phyloP scores from a whole-genome alignment of 2,113 vertebrate genomes.

The Machaerirhynchus nigripectus region DNA sequence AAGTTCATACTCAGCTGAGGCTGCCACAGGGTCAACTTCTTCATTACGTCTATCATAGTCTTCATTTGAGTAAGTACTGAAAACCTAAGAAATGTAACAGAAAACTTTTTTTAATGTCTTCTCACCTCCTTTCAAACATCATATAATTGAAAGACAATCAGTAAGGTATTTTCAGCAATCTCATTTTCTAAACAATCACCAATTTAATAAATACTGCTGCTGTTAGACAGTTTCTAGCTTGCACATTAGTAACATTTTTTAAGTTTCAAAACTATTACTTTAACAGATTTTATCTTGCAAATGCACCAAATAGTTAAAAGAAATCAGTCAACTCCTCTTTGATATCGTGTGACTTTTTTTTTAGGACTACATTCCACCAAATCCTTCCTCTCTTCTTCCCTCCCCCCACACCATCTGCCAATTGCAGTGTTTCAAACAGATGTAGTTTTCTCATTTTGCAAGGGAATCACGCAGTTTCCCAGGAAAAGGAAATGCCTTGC shows the following conservation, averaged over 20 bases:
- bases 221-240: neutral
- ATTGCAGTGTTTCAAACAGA: conserved; percentile 10
- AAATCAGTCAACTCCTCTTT: neutral
- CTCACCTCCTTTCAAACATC: neutral
- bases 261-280: neutral
- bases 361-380: neutral
- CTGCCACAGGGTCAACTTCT: conserved; percentile 90
- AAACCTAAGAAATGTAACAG: conserved; percentile 74
- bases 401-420: conserved; percentile 13
- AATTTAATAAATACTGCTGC: neutral
- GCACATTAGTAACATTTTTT: neutral
- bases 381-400: conserved; percentile 5
- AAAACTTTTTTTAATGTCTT: neutral
- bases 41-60: conserved; percentile 91
- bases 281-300: neutral
- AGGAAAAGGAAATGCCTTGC: conserved; percentile 60
- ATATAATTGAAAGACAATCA: neutral
- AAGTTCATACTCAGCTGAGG: conserved; percentile 90
- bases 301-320: neutral
- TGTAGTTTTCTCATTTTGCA: conserved; percentile 13
- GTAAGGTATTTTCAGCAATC: neutral
- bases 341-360: neutral
- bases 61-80: conserved; percentile 89
- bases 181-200: neutral
- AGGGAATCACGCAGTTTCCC: conserved; percentile 14